Evolutionary conservation across 2,888 invertebrate genomes (phyloP), one percentile per base, ranked within the genome.

Genomic region (Trisateles emortualis): DNA sequence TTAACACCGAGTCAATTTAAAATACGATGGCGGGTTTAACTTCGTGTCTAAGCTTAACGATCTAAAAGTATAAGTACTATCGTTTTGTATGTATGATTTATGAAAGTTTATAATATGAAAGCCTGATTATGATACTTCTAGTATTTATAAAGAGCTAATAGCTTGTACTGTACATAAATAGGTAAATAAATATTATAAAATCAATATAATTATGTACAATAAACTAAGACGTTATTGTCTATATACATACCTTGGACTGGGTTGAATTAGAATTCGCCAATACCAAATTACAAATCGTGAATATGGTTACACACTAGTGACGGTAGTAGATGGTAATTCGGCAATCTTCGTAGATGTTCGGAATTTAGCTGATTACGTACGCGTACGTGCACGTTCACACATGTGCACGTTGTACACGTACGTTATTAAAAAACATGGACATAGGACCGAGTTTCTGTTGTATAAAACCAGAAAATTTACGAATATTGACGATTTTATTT

Each of bases 141-240:
- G 2, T 8, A 3, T 4, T 33, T 39, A 30, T 13, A 46, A 30
- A 38, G 11, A 24, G 19, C 40, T 41, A 46, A 43, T 45, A 1
- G 42, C 56, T 59, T 66, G 44, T 54, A 57, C 63, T 60, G 56
- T 71, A 72, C 60, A 74, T 67, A 73, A 66, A 67, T 52, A 59
- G 42, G 16, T 62, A 64, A 61, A 64, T 64, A 71, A 63, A 71
- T 59, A 66, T 61, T 63, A 62, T 59, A 66, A 66, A 54, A 65
- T 46, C 33, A 60, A 58, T 65, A 67, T 56, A 68, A 62, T 47
- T 51, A 69, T 55, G 59, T 63, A 58, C 42, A 71, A 68, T 70
- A 72, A 63, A 68, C 65, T 78, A 82, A 77, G 57, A 70, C 61
- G 60, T 88, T 88, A 90, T 88, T 88, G 88, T 89, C 89, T 90